A percentile compares a stretch with the other conserved stretches of the same genome.
phyloP scores from a whole-genome alignment of 2,113 vertebrate species.

The Mohoua ochrocephala region DNA sequence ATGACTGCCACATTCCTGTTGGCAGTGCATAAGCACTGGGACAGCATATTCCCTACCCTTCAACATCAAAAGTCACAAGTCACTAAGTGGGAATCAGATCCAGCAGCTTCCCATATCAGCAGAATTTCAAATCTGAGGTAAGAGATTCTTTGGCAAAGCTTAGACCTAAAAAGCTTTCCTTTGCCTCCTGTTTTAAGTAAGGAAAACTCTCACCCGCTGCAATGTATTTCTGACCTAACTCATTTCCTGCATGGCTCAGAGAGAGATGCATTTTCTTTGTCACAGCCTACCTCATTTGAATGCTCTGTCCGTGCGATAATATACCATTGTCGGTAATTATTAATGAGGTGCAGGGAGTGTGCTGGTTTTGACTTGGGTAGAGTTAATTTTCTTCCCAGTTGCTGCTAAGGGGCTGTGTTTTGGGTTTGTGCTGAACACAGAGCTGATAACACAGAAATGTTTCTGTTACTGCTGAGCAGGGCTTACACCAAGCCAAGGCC shows the following conservation, averaged over 20 bases:
- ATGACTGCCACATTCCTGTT: background rate
- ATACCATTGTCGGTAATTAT: background rate
- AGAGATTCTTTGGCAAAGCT: background rate
- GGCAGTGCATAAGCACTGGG: background rate
- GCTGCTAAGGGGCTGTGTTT: fast-evolving
- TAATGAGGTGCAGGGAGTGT: background rate
- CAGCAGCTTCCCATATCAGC: background rate
- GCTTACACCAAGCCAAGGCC: background rate
- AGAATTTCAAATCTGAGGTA: background rate
- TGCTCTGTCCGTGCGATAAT: background rate
- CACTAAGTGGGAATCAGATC: background rate
- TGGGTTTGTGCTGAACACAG: background rate
- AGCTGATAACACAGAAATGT: fast-evolving
- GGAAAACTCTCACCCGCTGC: background rate
- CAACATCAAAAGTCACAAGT: background rate
- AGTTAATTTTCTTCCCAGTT: background rate
- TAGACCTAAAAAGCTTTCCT: background rate
- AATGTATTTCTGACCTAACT: background rate
- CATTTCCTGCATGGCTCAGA: background rate
- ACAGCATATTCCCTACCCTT: background rate
- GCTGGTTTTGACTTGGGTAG: background rate
- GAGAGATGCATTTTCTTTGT: background rate
- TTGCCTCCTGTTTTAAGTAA: background rate
- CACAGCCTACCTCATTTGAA: background rate
- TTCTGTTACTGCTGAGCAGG: background rate